Evolutionary conservation across 2,888 invertebrate genomes (phyloP).

Genomic region (Tubulanus polymorphus): DNA sequence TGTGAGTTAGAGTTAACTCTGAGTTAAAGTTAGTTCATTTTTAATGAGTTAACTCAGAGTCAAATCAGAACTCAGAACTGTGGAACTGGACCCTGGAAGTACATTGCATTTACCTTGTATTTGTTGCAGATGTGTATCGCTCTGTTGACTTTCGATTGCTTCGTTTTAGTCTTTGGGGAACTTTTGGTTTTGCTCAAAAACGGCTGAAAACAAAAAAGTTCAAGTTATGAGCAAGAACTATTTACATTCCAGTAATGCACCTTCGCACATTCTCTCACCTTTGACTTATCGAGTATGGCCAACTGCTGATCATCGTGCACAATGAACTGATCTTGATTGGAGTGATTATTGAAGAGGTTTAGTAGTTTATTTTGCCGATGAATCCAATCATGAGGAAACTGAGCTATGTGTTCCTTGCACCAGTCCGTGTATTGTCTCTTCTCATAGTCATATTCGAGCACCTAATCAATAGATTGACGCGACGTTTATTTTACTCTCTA

Average conservation of each 20-base stretch:
- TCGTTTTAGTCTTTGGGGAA: no score
- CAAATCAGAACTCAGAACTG: no score
- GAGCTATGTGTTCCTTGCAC: conserved; percentile 59
- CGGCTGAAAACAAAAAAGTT: conserved; percentile 43
- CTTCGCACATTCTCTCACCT: conserved; percentile 51
- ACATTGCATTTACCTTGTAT: conserved; percentile 57
- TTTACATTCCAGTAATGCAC: no score
- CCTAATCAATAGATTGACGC: conserved; percentile 58
- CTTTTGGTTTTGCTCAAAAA: conserved; percentile 34
- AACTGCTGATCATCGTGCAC: conserved; percentile 71
- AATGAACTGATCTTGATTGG: conserved; percentile 64
- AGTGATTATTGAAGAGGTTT: conserved; percentile 64
- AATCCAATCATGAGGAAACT: conserved; percentile 61
- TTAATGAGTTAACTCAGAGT: no score
- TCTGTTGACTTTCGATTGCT: no score
- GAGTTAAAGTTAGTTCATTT: no score
- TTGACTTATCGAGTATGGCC: conserved; percentile 61
- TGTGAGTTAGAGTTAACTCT: no score
- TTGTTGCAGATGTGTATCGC: conserved; percentile 51
- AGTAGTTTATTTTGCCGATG: conserved; percentile 61
- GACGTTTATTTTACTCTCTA: no score
- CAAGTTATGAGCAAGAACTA: no score
- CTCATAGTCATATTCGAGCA: conserved; percentile 71
- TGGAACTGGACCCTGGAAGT: neutral
- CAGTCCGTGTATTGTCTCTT: conserved; percentile 64